These are phyloP conservation scores for Chelon auratus DNA, from an alignment of 2,797 vertebrate species.

Conservation along the genomic window DNA sequence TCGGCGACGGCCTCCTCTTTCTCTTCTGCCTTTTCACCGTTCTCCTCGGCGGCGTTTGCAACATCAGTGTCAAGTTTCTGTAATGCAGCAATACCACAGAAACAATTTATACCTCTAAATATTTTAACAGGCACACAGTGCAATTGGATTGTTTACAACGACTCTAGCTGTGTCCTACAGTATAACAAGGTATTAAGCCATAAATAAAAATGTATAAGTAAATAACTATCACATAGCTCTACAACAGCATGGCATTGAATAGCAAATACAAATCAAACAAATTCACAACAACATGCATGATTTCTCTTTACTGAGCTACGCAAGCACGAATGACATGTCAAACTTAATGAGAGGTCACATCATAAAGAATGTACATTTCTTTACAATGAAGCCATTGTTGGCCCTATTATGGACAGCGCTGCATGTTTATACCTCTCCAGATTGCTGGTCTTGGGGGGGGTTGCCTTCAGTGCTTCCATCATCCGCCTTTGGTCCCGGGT, in stretches of 20 bases:
- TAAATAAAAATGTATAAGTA: neutral
- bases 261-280: neutral
- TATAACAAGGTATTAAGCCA: neutral
- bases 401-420: neutral
- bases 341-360: neutral
- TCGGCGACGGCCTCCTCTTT: conserved; percentile 77
- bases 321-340: too few species aligned
- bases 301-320: too few species aligned
- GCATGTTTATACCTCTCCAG: conserved; percentile 61
- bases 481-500: conserved; percentile 61
- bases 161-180: neutral
- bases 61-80: conserved; percentile 80
- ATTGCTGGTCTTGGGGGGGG: conserved; percentile 40
- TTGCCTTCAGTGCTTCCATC: conserved; percentile 52
- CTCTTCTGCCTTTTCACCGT: conserved; percentile 59
- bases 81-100: conserved; percentile 77
- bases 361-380: neutral
- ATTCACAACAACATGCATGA: neutral
- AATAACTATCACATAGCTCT: neutral
- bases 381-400: neutral
- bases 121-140: conserved; percentile 16
- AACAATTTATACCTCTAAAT: conserved; percentile 33
- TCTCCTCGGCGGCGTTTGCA: conserved; percentile 80
- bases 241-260: neutral
- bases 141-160: conserved; percentile 23